phyloP scores from a whole-genome alignment of 1,140 invertebrate species.

The Nomia melanderi region DNA sequence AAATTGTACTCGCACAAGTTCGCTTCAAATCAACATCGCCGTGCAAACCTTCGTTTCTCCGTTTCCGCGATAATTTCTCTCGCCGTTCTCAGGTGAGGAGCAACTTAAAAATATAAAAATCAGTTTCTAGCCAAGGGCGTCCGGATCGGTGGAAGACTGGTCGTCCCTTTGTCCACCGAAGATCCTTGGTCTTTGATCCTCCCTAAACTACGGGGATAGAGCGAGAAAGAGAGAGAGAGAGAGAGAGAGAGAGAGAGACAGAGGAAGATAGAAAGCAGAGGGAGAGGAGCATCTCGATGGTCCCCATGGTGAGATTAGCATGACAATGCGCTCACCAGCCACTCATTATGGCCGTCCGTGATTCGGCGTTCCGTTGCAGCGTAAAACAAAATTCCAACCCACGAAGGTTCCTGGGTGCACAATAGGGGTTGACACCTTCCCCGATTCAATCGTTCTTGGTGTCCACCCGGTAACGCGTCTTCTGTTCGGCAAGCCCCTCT shows the following conservation, averaged over 20 bases:
- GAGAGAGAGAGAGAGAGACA: no score
- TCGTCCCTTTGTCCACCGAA: constrained; percentile 60
- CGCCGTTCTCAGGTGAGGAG: not conserved
- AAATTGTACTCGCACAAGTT: no score
- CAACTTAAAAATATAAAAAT: constrained; percentile 48
- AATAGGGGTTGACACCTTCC: constrained; percentile 70
- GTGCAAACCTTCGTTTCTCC: not conserved
- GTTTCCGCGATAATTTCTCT: constrained; percentile 4
- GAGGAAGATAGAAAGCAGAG: no score
- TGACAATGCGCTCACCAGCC: constrained; percentile 77
- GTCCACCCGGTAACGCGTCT: not conserved
- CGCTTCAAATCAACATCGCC: no score
- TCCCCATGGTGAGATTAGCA: constrained; percentile 73
- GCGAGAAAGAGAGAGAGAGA: no score
- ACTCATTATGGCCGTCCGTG: constrained; percentile 74
- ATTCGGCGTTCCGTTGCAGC: constrained; percentile 59
- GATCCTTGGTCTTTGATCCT: constrained; percentile 68
- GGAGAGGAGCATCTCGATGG: constrained; percentile 60
- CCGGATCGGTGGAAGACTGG: constrained; percentile 56
- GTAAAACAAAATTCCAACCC: constrained; percentile 72
- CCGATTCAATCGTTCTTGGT: constrained; percentile 52
- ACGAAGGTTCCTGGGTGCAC: constrained; percentile 69
- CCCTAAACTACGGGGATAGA: constrained; percentile 67
- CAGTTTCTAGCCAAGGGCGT: constrained; percentile 35
- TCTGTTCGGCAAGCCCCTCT: not conserved